Evolutionary conservation across 2,888 invertebrate species (phyloP).

Genomic region (Cataglyphis altisquamis): DNA sequence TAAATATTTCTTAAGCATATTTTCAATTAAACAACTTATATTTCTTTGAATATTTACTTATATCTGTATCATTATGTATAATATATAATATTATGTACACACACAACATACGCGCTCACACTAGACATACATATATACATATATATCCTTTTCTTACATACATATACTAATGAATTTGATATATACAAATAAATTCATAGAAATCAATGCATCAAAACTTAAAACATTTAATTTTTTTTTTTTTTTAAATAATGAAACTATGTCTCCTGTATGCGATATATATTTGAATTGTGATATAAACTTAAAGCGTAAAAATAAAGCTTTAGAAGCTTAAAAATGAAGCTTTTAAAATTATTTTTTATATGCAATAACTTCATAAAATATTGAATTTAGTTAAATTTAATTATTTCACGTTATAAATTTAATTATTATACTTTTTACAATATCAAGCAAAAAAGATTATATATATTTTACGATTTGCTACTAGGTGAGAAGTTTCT

Average conservation of each 20-base stretch:
- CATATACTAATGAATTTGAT: background rate
- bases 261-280: background rate
- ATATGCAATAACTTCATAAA: background rate
- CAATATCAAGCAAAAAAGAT: background rate
- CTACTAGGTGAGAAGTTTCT: constrained; percentile 95
- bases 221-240: background rate
- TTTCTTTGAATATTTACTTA: too few species aligned
- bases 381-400: background rate
- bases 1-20: too few species aligned
- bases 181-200: background rate
- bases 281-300: background rate
- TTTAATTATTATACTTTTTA: background rate
- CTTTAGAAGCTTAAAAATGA: background rate
- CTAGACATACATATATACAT: background rate
- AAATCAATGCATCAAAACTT: background rate
- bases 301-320: background rate
- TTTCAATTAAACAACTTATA: too few species aligned
- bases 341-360: background rate
- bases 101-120: background rate
- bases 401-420: background rate
- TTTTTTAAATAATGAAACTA: background rate
- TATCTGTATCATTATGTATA: too few species aligned
- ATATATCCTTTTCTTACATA: background rate
- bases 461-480: constrained; percentile 18
- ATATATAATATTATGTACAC: too few species aligned